Evolutionary conservation across 2,888 invertebrate genomes (phyloP), one percentile per base, ranked within the genome.

Genomic region (Andrena dorsata): DNA sequence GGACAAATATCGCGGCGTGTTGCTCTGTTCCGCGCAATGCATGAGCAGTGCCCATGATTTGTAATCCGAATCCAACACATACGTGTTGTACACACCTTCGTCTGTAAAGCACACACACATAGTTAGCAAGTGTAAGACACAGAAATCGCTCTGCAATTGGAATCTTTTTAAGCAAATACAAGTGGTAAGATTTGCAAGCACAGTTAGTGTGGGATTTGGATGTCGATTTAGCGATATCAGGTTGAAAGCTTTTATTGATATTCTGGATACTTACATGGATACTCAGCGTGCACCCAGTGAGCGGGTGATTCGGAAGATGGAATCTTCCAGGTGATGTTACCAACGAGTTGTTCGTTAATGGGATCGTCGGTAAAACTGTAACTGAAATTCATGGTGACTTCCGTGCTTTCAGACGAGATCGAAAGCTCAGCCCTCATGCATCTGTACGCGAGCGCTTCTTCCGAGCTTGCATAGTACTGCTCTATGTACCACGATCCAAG

Each of bases 71-170:
- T 98, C 98, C 88, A 98, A 93, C 0, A 98, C 96, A 92, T 97
- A 98, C 0, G 98, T 98, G 91, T 98, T 98, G 94, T 98, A 98
- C 84, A 98, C 95, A 13, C 97, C 98, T 94, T 98, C 97, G 94
- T 97, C 97, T 98, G 93, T 51, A 94, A 77, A 66, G 35, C 35
- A 49, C 26, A 28, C 30, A 35, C 3, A 49, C 16, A 41, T 4
- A 16, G 41, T 41, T 41, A 41, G 5, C 41, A 4, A 4, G 41
- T 41, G 35, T 41, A 13, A 41, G 13, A 41, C 13, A 4, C 41
- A 41, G 13, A 41, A 13, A 41, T 41, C 10, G 41, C 4, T 41
- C 4, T 41, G 13, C 0, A 13, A 13, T 3, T 41, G 2, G 13
- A 35, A 1, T 0, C 4, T 13, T 41, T 41, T 41, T 13, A 13